phyloP scores from a whole-genome alignment of 2,113 vertebrate genomes.

The Alethe castanea region DNA sequence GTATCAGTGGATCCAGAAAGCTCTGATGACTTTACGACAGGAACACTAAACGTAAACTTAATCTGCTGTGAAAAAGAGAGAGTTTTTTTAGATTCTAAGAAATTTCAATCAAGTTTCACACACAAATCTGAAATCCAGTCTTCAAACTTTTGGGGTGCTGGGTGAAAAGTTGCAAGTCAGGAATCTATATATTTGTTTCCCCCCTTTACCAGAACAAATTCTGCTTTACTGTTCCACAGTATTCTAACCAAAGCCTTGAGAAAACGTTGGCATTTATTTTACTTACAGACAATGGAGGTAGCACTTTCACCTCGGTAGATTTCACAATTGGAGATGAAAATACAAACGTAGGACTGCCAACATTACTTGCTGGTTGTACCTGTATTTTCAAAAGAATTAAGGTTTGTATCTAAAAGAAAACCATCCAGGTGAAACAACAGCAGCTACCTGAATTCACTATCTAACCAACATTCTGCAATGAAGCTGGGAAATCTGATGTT shows the following conservation, averaged over 20 bases:
- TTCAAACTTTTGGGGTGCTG: not conserved
- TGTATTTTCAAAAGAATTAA: conserved; percentile 61
- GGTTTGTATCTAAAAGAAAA: not conserved
- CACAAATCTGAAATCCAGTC: not conserved
- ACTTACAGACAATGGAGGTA: conserved; percentile 88
- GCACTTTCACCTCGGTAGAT: conserved; percentile 86
- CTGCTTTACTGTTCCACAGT: not conserved
- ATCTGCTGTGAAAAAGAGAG: conserved; percentile 24
- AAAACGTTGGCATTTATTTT: not conserved
- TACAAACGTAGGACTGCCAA: conserved; percentile 81
- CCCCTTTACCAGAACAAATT: not conserved
- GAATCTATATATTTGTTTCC: not conserved
- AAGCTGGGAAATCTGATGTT: not conserved
- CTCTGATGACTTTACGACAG: conserved; percentile 83
- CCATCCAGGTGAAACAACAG: not conserved
- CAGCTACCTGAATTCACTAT: not conserved
- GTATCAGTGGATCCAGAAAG: conserved; percentile 75
- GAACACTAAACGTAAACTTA: conserved; percentile 94
- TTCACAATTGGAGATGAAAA: conserved; percentile 98
- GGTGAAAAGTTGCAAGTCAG: not conserved
- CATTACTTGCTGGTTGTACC: conserved; percentile 67
- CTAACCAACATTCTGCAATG: not conserved
- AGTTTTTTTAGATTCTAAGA: not conserved
- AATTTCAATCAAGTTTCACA: not conserved
- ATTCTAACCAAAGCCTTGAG: not conserved